A percentile compares a stretch with the other conserved stretches of the same genome.
Evolutionary conservation across 2,888 invertebrate genomes (phyloP).

Genomic region (Oeneis ivallda): DNA sequence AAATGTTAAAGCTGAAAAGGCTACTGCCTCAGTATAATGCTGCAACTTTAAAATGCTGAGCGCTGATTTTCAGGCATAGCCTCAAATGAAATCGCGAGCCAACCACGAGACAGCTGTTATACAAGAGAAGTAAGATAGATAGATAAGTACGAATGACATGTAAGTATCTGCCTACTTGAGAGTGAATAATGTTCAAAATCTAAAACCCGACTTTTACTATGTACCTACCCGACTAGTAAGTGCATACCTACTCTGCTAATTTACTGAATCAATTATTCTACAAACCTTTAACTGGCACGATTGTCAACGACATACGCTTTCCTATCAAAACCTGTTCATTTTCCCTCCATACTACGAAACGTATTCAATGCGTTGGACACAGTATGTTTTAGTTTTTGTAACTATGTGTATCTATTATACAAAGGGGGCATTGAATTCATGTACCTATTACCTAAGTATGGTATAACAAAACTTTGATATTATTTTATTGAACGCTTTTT

Average conservation of each 20-base stretch:
- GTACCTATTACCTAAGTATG: background rate
- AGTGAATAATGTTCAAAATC: too few species aligned
- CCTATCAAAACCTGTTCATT: background rate
- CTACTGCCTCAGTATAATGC: too few species aligned
- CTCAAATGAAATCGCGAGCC: too few species aligned
- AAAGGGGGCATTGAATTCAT: slow-evolving; percentile 6
- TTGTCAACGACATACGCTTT: background rate
- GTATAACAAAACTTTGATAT: background rate
- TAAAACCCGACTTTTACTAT: background rate
- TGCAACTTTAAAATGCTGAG: too few species aligned
- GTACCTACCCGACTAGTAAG: too few species aligned
- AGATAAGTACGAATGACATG: too few species aligned
- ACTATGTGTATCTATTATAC: slow-evolving; percentile 5
- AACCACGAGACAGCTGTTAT: too few species aligned
- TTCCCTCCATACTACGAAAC: slow-evolving; percentile 3
- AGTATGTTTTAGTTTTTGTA: slow-evolving; percentile 2
- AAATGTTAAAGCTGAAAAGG: too few species aligned
- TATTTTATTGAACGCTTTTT: background rate
- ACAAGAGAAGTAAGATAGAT: too few species aligned
- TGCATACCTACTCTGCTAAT: background rate
- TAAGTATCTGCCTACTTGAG: too few species aligned
- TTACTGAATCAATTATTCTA: background rate
- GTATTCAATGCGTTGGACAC: slow-evolving; percentile 8
- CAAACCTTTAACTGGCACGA: background rate
- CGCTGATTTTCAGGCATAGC: too few species aligned